Conservation (phyloP, 1,140 invertebrate species). For the Trachelipus rathkii region DNA sequence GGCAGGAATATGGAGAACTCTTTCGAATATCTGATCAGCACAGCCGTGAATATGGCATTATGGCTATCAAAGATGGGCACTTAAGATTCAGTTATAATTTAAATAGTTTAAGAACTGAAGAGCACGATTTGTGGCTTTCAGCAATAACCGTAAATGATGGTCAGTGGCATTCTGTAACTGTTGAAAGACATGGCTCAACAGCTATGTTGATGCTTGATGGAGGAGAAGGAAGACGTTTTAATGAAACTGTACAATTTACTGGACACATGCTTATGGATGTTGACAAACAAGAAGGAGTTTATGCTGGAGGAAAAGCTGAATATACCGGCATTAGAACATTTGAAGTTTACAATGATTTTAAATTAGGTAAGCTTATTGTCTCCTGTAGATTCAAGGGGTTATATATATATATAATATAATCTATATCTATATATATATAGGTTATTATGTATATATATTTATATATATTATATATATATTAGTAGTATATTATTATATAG, state of each 20-base stretch:
- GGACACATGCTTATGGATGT: conserved; percentile 88
- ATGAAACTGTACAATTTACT: conserved; percentile 84
- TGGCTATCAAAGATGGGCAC: conserved; percentile 86
- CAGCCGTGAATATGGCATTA: conserved; percentile 87
- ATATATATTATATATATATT: too few species aligned
- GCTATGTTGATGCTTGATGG: conserved; percentile 91
- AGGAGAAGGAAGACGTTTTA: conserved; percentile 89
- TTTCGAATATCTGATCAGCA: conserved; percentile 90
- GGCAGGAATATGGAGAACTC: conserved; percentile 85
- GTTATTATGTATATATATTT: too few species aligned
- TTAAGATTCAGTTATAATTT: conserved; percentile 86
- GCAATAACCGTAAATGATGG: conserved; percentile 89
- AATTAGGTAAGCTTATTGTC: conserved; percentile 64
- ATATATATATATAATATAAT: too few species aligned
- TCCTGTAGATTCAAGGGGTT: too few species aligned
- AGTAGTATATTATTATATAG: too few species aligned
- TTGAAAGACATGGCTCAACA: conserved; percentile 78
- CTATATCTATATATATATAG: too few species aligned
- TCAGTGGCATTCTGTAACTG: conserved; percentile 89
- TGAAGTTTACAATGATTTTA: conserved; percentile 91
- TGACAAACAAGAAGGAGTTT: conserved; percentile 90
- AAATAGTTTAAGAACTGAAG: conserved; percentile 81
- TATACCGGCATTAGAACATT: conserved; percentile 87
- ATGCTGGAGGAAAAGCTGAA: conserved; percentile 89
- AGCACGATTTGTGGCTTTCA: conserved; percentile 83